These are phyloP conservation scores for Chondrilla cf. caribensis DNA, from an alignment of 37 sponge, comb jelly and placozoan species.

Conservation along the genomic window DNA sequence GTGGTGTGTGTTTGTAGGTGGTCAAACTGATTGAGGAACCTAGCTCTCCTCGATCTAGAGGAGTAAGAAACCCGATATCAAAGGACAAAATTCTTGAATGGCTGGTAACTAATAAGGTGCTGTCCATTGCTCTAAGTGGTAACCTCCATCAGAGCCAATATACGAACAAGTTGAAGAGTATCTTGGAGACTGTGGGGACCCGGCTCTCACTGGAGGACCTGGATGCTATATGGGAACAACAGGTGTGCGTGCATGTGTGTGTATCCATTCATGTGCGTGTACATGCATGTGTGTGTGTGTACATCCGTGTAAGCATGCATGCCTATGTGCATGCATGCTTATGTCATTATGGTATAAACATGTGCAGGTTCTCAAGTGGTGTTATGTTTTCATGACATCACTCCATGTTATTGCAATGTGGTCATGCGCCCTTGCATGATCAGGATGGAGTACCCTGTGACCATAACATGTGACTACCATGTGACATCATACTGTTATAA, in stretches of 20 bases:
- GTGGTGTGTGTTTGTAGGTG: too few species aligned
- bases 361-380: too few species aligned
- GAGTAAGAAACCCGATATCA: conserved; percentile 64
- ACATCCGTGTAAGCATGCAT: too few species aligned
- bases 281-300: neutral
- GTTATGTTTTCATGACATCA: too few species aligned
- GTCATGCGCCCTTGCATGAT: too few species aligned
- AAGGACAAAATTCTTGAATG: conserved; percentile 64
- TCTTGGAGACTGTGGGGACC: conserved; percentile 88
- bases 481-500: too few species aligned
- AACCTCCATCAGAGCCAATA: conserved; percentile 97
- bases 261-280: neutral
- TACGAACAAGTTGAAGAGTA: conserved; percentile 83
- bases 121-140: conserved; percentile 86
- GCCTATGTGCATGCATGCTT: too few species aligned
- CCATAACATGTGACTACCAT: too few species aligned
- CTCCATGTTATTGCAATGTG: too few species aligned
- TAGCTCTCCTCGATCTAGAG: conserved; percentile 32
- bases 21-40: conserved; percentile 73
- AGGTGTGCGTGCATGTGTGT: conserved; percentile 40
- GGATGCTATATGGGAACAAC: conserved; percentile 81
- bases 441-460: too few species aligned
- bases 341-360: too few species aligned
- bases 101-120: conserved; percentile 75
- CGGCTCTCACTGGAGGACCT: conserved; percentile 78